These are phyloP conservation scores for Trichonephila clavipes DNA, from an alignment of 1,140 invertebrate species.

Conservation along the genomic window DNA sequence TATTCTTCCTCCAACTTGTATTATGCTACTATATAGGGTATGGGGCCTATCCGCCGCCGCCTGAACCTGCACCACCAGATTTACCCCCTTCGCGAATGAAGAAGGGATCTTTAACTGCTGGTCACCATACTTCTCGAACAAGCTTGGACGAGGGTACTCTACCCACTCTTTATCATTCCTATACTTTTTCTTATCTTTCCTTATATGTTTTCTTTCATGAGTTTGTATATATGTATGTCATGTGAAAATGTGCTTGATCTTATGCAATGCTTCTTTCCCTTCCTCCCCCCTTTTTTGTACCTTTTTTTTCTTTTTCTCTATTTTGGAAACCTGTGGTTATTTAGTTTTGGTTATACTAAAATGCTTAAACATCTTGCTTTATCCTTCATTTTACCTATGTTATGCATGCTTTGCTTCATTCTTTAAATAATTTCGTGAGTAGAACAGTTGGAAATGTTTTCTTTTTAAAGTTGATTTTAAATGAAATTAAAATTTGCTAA, in stretches of 20 bases:
- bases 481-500: no score
- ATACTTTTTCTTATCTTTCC: slow-evolving; percentile 56
- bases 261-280: background rate
- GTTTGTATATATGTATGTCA: slow-evolving; percentile 52
- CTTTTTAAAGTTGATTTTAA: no score
- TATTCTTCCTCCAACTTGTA: slow-evolving; percentile 62
- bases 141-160: slow-evolving; percentile 83
- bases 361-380: background rate
- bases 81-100: slow-evolving; percentile 82
- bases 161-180: slow-evolving; percentile 70
- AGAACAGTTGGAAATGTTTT: background rate
- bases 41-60: slow-evolving; percentile 90
- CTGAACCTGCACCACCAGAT: slow-evolving; percentile 90
- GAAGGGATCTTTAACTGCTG: slow-evolving; percentile 82
- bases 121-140: slow-evolving; percentile 83
- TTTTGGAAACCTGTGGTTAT: background rate
- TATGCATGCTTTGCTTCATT: background rate
- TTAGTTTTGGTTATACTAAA: background rate
- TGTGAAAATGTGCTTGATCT: slow-evolving; percentile 31
- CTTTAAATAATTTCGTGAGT: background rate
- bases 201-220: slow-evolving; percentile 22
- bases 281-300: background rate
- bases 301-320: background rate
- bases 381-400: background rate
- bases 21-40: slow-evolving; percentile 84